Conservation (phyloP, 2,888 invertebrate species). For the Aelia acuminata region DNA sequence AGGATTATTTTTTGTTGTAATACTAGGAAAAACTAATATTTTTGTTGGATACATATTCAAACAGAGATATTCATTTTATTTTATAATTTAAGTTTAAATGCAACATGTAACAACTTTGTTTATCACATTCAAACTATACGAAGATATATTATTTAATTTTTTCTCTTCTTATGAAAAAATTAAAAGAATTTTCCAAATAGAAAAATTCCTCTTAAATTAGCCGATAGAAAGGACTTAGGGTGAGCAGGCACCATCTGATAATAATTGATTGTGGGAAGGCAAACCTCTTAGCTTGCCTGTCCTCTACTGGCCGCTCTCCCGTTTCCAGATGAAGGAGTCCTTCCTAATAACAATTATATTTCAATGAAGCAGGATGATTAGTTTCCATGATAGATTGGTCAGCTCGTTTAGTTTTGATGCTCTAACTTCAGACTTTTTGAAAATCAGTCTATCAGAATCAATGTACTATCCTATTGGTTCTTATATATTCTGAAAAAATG, state of each 20-base stretch:
- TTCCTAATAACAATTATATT: neutral
- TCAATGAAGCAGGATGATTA: neutral
- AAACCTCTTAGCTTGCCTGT: neutral
- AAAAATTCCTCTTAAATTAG: neutral
- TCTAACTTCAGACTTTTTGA: no score
- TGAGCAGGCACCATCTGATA: neutral
- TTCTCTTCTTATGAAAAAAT: neutral
- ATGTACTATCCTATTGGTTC: no score
- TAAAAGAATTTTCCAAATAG: neutral
- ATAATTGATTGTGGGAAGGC: conserved; percentile 4
- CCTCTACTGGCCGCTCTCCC: neutral
- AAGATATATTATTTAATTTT: neutral
- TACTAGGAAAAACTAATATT: no score
- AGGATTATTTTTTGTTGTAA: no score
- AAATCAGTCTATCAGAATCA: no score
- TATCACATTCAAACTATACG: neutral
- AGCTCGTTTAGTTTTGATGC: no score
- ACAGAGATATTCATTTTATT: no score
- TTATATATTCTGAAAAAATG: no score
- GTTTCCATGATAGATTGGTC: no score
- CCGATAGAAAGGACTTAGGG: neutral
- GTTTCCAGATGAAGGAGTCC: neutral
- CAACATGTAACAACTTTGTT: neutral
- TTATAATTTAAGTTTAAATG: no score
- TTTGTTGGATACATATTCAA: no score